phyloP scores from a whole-genome alignment of 2,888 invertebrate genomes.

The Pristionchus entomophagus region DNA sequence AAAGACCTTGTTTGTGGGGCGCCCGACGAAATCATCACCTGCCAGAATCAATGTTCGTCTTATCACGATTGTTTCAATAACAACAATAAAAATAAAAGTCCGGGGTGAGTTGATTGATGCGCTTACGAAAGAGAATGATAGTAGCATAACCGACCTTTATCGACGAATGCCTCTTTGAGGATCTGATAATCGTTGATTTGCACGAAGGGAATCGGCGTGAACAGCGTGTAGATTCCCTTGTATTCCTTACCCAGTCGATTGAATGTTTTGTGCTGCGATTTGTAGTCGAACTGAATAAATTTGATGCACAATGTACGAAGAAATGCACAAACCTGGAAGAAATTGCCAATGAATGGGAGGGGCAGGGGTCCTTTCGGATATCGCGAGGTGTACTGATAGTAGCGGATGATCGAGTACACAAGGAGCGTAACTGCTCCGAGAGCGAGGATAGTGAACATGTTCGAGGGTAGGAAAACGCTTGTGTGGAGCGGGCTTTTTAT shows the following conservation, averaged over 20 bases:
- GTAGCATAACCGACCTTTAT: background rate
- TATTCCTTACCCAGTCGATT: background rate
- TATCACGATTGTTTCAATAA: background rate
- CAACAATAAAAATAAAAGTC: background rate
- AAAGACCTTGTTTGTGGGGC: too few species aligned
- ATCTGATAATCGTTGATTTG: background rate
- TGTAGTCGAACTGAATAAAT: slow-evolving; percentile 28
- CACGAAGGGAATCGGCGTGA: slow-evolving; percentile 11
- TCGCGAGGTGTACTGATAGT: too few species aligned
- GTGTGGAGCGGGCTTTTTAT: too few species aligned
- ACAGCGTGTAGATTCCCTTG: background rate
- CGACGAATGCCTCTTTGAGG: background rate
- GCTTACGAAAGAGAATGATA: background rate
- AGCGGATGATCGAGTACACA: too few species aligned
- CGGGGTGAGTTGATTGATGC: background rate
- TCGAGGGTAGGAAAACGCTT: too few species aligned
- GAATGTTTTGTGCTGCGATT: background rate
- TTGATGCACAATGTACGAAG: too few species aligned
- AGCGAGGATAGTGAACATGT: too few species aligned
- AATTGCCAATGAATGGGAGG: too few species aligned
- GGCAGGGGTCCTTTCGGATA: too few species aligned
- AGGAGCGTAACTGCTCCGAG: too few species aligned
- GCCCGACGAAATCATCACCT: background rate
- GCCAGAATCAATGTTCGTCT: background rate
- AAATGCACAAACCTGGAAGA: too few species aligned